Conservation (phyloP, 2,113 vertebrate genomes). For the Nycticebus coucang region DNA sequence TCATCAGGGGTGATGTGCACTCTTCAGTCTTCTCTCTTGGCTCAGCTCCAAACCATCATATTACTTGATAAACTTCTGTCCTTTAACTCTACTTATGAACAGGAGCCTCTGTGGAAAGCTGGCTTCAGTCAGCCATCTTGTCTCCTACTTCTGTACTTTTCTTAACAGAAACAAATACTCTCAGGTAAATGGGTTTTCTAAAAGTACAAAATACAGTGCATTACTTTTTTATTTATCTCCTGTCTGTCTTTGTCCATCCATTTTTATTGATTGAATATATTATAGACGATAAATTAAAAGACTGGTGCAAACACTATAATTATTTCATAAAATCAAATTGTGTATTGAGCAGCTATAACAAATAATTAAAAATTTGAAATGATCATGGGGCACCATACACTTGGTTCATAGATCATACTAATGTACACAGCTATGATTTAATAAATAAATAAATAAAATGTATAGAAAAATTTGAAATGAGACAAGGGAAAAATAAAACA, state of each 20-base stretch:
- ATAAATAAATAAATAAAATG: no score
- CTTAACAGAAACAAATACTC: not conserved
- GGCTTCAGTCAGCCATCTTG: no score
- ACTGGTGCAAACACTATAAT: not conserved
- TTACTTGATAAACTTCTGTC: no score
- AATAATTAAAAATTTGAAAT: not conserved
- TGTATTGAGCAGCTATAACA: not conserved
- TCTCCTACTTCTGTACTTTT: not conserved
- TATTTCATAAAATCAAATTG: not conserved
- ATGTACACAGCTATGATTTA: no score
- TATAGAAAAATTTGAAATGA: not conserved
- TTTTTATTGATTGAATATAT: not conserved
- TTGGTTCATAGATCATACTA: no score
- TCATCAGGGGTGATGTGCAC: no score
- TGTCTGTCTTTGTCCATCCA: not conserved
- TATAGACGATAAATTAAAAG: not conserved
- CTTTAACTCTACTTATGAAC: no score
- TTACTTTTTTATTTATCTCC: not conserved
- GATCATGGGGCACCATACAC: no score
- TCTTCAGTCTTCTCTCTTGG: no score
- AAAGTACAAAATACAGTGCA: not conserved
- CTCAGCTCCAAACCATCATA: no score
- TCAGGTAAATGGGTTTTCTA: not conserved
- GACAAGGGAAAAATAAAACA: not conserved
- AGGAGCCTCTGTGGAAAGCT: no score